Base-by-base conservation (phyloP, 2,797 vertebrate species). In the Anniella stebbinsi region DNA sequence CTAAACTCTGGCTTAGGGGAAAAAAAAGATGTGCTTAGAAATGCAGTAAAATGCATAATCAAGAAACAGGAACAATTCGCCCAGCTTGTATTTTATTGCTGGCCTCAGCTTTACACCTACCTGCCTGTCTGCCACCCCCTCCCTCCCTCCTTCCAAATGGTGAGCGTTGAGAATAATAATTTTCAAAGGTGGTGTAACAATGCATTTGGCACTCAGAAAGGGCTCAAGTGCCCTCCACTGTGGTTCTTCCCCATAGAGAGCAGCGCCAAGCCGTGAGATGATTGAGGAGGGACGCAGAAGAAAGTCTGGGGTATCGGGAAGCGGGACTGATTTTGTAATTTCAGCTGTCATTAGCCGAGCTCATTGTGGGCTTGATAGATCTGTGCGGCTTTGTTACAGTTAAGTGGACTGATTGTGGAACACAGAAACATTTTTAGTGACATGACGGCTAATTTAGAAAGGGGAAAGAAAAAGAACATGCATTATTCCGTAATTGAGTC, bases 331-430 rank as follows among this genome's bases (percentile, higher is more conserved):
- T 91, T 90, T 25, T 81, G 90, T 95, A 94, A 96, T 96, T 97
- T 94, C 94, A 93, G 94, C 6, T 73, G 93, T 96, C 94, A 93
- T 96, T 96, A 96, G 95, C 0, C 0, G 73, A 94, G 91, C 94
- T 96, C 92, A 85, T 93, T 96, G 94, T 87, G 92, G 94, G 92
- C 88, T 94, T 95, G 95, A 95, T 95, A 95, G 95, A 95, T 96
- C 94, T 93, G 77, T 0, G 0, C 92, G 89, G 95, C 95, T 97
- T 95, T 96, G 96, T 96, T 96, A 94, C 94, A 95, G 94, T 96
- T 97, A 96, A 95, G 95, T 95, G 95, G 95, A 94, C 95, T 95
- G 95, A 96, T 95, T 95, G 93, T 89, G 90, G 91, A 97, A 96
- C 95, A 96, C 88, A 95, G 94, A 93, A 97, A 93, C 91, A 92